These are phyloP conservation scores for Hippopotamyrus pictus DNA, from an alignment of 2,797 vertebrate species.

Conservation along the genomic window DNA sequence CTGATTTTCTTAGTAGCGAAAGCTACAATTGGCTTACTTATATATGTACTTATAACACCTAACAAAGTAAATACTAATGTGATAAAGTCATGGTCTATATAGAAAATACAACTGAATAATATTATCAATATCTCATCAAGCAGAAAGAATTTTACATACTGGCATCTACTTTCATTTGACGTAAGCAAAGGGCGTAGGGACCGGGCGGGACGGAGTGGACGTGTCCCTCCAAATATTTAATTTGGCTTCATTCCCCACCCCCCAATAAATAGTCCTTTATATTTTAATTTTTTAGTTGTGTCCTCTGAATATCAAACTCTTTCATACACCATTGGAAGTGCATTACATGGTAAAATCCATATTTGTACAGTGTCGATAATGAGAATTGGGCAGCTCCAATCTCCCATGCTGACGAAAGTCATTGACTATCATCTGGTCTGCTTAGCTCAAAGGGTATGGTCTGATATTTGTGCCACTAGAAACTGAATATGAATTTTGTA, in stretches of 20 bases:
- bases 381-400: neutral
- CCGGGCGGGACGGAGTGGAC: neutral
- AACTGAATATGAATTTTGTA: too few relatives aligned
- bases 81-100: neutral
- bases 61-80: neutral
- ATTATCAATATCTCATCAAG: neutral
- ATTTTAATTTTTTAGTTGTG: neutral
- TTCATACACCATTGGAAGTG: neutral
- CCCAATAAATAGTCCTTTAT: neutral
- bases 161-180: neutral
- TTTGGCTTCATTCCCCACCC: neutral
- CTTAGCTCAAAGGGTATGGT: neutral
- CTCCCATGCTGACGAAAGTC: neutral
- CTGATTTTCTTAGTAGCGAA: neutral
- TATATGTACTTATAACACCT: neutral
- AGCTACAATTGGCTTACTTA: neutral
- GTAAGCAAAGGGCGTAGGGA: neutral
- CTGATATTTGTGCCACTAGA: too few relatives aligned
- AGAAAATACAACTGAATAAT: neutral
- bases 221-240: neutral
- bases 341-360: neutral
- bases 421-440: neutral
- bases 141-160: neutral
- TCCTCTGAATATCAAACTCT: neutral
- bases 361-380: neutral